These are phyloP conservation scores for Apaloderma vittatum DNA, from an alignment of 2,113 vertebrate species.

Conservation along the genomic window DNA sequence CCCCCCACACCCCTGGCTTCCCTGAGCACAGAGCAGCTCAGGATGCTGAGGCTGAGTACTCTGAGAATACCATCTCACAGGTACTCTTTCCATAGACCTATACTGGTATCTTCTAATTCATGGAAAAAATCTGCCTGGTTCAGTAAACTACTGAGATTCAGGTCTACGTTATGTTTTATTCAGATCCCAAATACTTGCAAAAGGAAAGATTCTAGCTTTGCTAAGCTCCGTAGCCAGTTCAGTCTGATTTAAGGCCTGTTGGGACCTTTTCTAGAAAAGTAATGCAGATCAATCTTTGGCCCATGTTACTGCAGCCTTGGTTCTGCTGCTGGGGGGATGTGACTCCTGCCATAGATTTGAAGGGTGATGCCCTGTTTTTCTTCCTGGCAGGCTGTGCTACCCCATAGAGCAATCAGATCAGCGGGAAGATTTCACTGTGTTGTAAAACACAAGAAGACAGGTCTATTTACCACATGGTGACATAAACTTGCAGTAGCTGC, in stretches of 20 bases:
- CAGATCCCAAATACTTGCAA: constrained; percentile 61
- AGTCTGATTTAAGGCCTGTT: constrained; percentile 30
- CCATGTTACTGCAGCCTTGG: accelerated
- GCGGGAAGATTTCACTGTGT: accelerated
- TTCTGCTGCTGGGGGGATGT: not conserved
- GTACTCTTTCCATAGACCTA: not conserved
- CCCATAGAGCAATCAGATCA: not conserved
- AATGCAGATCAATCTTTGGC: constrained; percentile 26
- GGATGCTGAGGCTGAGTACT: not conserved
- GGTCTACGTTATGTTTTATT: constrained; percentile 61
- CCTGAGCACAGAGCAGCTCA: not conserved
- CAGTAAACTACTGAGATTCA: constrained; percentile 24
- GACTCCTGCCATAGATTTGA: not conserved
- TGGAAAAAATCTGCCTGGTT: not conserved
- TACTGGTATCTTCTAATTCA: constrained; percentile 41
- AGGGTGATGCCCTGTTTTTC: not conserved
- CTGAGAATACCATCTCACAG: not conserved
- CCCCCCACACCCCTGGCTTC: not conserved
- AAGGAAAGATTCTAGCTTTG: not conserved
- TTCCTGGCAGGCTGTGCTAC: not conserved
- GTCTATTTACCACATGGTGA: not conserved
- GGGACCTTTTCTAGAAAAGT: constrained; percentile 14
- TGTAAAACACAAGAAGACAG: not conserved
- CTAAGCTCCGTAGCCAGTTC: not conserved
- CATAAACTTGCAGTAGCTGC: not conserved